These are phyloP conservation scores for Germaria angustata DNA, from an alignment of 2,888 invertebrate genomes.

Conservation along the genomic window DNA sequence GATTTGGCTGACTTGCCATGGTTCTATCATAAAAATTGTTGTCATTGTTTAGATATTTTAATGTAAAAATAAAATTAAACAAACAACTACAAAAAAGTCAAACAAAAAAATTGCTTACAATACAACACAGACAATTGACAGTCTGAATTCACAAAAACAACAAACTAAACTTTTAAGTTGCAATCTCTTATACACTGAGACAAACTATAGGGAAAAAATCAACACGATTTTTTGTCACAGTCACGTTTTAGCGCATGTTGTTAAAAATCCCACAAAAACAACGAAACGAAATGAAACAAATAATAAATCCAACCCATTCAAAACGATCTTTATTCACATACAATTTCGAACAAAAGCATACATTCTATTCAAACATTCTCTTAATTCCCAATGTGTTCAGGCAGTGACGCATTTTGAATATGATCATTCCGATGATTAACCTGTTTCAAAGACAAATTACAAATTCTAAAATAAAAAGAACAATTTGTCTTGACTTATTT, in stretches of 20 bases:
- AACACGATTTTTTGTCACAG: conserved; percentile 67
- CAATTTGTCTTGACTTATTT: not conserved
- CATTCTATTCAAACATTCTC: conserved; percentile 33
- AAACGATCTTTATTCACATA: conserved; percentile 34
- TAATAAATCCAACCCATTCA: conserved; percentile 15
- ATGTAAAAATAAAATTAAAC: conserved; percentile 45
- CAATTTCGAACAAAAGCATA: conserved; percentile 29
- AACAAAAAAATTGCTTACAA: not conserved
- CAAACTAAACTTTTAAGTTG: conserved; percentile 13
- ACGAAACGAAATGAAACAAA: conserved; percentile 14
- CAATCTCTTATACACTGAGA: conserved; percentile 29
- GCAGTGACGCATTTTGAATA: conserved; percentile 49
- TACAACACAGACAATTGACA: conserved; percentile 47
- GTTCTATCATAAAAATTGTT: conserved; percentile 65
- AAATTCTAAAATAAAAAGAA: conserved; percentile 15
- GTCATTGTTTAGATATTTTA: conserved; percentile 64
- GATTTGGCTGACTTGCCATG: conserved; percentile 56
- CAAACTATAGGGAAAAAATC: conserved; percentile 48
- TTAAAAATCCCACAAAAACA: conserved; percentile 1
- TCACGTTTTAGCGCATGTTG: conserved; percentile 66
- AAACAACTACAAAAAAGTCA: conserved; percentile 18
- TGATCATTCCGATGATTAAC: conserved; percentile 35
- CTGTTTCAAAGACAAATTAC: conserved; percentile 29
- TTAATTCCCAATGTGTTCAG: conserved; percentile 39
- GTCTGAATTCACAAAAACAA: conserved; percentile 25